Evolutionary conservation across 2,888 invertebrate species (phyloP).

Genomic region (Sinelater perroti): DNA sequence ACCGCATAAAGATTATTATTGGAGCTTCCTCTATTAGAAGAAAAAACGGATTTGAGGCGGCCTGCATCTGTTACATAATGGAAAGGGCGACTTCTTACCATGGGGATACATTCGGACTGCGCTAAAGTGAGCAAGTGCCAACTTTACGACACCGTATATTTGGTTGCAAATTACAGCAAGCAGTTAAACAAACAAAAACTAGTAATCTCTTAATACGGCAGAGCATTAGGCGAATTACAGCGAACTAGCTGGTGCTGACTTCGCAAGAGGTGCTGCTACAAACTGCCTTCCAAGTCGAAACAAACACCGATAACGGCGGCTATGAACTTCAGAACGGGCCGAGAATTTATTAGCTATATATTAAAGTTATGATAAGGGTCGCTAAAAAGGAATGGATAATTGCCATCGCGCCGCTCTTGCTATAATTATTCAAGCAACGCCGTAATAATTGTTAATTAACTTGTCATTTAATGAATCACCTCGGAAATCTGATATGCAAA

Average conservation of each 20-base stretch:
- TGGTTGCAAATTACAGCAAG: no score
- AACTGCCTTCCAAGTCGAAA: no score
- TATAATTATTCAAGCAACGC: neutral
- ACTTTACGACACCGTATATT: no score
- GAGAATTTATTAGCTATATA: constrained; percentile 1
- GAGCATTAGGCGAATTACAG: no score
- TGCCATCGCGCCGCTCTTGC: constrained; percentile 1
- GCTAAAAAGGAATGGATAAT: constrained; percentile 8
- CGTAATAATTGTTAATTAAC: constrained; percentile 13
- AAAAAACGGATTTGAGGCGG: constrained; percentile 8
- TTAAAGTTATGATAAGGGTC: constrained; percentile 14
- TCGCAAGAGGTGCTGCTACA: no score
- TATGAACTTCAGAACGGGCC: neutral
- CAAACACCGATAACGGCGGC: constrained; percentile 8
- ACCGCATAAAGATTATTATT: constrained; percentile 30
- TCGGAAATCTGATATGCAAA: constrained; percentile 2
- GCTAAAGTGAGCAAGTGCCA: no score
- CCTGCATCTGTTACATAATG: constrained; percentile 13
- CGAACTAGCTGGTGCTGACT: no score
- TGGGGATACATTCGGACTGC: no score
- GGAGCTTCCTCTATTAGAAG: constrained; percentile 22
- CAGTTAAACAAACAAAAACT: no score
- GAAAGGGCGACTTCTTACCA: no score
- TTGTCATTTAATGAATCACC: constrained; percentile 7
- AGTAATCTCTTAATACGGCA: no score